A percentile compares a stretch with the other conserved stretches of the same genome.
phyloP scores from a whole-genome alignment of 2,888 invertebrate species.

The Oscheius sp. region DNA sequence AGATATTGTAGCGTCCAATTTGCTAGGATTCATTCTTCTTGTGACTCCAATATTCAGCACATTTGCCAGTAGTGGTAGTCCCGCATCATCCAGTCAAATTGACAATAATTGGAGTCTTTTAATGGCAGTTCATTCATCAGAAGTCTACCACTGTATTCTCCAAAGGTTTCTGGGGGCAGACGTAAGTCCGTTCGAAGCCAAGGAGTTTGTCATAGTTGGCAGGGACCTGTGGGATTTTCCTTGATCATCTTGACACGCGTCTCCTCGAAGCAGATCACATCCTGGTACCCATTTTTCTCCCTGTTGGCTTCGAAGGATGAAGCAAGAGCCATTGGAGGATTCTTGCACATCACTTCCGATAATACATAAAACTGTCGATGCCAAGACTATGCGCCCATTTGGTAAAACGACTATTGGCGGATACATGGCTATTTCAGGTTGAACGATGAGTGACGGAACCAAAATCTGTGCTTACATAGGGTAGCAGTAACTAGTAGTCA shows the following conservation, averaged over 20 bases:
- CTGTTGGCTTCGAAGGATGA: slow-evolving; percentile 19
- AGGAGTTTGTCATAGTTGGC: slow-evolving; percentile 53
- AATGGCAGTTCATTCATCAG: slow-evolving; percentile 26
- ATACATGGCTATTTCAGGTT: too few species aligned
- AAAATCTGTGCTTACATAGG: too few species aligned
- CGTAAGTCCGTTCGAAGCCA: slow-evolving; percentile 43
- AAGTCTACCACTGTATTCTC: slow-evolving; percentile 28
- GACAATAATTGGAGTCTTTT: slow-evolving; percentile 19
- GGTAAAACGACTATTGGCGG: background rate
- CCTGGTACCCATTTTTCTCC: slow-evolving; percentile 25
- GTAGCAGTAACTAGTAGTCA: too few species aligned
- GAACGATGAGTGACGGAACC: too few species aligned
- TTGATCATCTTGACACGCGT: slow-evolving; percentile 44
- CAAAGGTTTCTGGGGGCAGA: slow-evolving; percentile 46
- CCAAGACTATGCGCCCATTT: slow-evolving; percentile 7
- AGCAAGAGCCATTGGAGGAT: background rate
- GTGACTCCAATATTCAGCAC: slow-evolving; percentile 32
- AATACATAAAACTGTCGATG: background rate
- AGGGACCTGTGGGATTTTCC: slow-evolving; percentile 50
- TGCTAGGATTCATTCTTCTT: background rate
- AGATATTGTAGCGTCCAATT: slow-evolving; percentile 2
- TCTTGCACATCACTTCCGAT: background rate
- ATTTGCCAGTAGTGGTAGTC: slow-evolving; percentile 6
- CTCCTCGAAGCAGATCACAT: slow-evolving; percentile 48
- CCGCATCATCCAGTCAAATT: slow-evolving; percentile 22